These are phyloP conservation scores for Vulpes lagopus DNA, from an alignment of 2,113 vertebrate species.

Conservation along the genomic window DNA sequence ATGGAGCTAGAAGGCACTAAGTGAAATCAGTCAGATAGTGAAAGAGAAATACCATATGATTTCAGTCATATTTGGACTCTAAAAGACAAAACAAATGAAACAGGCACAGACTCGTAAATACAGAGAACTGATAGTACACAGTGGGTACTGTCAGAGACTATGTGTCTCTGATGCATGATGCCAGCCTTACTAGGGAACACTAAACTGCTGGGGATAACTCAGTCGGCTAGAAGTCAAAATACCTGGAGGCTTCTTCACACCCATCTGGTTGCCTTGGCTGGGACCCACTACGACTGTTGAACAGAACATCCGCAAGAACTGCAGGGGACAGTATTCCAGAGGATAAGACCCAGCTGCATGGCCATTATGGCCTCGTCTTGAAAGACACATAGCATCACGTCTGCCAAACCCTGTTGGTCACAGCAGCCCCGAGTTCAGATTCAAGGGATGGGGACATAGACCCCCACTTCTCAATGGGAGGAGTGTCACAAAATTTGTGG, in stretches of 20 bases:
- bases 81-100: neutral
- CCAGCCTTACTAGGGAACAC: neutral
- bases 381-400: neutral
- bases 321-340: neutral
- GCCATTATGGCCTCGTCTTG: neutral
- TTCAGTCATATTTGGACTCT: neutral
- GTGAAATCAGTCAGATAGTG: neutral
- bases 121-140: neutral
- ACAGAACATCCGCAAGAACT: neutral
- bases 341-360: neutral
- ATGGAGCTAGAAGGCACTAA: neutral
- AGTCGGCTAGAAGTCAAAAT: neutral
- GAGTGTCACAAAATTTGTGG: neutral
- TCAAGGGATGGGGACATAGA: neutral
- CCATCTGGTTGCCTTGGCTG: too few relatives aligned
- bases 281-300: neutral
- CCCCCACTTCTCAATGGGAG: neutral
- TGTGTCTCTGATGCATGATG: neutral
- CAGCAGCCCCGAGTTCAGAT: neutral
- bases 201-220: neutral
- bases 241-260: neutral
- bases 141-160: neutral
- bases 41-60: neutral
- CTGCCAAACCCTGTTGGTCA: neutral
- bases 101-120: neutral